Percentiles rank a stretch among this genome's conserved stretches.
Conservation (phyloP, 2,888 invertebrate species). For the Pollenia griseotomentosa region DNA sequence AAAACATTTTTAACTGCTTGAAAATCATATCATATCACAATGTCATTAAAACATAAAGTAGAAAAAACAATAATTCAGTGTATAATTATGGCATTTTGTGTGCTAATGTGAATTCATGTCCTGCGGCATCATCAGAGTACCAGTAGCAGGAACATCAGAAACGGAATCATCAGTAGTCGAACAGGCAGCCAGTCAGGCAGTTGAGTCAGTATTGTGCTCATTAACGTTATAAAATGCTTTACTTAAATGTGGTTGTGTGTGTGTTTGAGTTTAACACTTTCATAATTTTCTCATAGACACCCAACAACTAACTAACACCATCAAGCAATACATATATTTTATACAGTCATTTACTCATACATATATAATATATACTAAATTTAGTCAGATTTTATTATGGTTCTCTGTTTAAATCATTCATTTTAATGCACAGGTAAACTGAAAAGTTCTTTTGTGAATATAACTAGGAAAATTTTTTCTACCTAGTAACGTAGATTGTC, state of each 20-base stretch:
- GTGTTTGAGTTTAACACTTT: conserved; percentile 30
- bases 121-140: conserved; percentile 76
- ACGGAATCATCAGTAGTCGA: conserved; percentile 59
- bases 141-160: conserved; percentile 72
- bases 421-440: background rate
- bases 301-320: conserved; percentile 53
- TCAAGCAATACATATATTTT: conserved; percentile 6
- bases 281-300: conserved; percentile 62
- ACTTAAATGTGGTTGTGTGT: conserved; percentile 36
- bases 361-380: background rate
- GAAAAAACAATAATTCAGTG: conserved; percentile 73
- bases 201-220: conserved; percentile 68
- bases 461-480: no score
- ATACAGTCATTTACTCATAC: conserved; percentile 23
- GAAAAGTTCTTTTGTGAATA: conserved; percentile 9
- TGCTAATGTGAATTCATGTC: conserved; percentile 82
- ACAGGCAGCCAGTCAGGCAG: conserved; percentile 22
- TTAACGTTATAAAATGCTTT: conserved; percentile 67
- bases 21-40: conserved; percentile 70
- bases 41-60: conserved; percentile 67
- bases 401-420: conserved; percentile 55
- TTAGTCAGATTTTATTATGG: conserved; percentile 63
- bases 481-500: no score
- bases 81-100: conserved; percentile 81
- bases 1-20: conserved; percentile 68